A percentile compares a stretch with the other conserved stretches of the same genome.
These are phyloP conservation scores for Drosophila lowei DNA, from an alignment of 1,140 invertebrate species.

Conservation along the genomic window DNA sequence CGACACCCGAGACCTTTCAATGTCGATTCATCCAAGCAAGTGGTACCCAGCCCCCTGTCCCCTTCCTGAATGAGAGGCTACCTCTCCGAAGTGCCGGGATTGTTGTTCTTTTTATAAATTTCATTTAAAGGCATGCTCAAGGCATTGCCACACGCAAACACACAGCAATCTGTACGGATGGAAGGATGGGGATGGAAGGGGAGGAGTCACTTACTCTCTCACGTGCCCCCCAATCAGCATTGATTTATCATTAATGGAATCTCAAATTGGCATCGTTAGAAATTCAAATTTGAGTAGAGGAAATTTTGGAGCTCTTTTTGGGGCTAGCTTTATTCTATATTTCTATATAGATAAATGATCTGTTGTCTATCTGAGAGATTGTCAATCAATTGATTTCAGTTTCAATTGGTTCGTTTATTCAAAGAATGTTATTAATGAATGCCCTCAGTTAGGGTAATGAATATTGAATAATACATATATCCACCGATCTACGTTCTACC, in stretches of 20 bases:
- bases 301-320: constrained; percentile 4
- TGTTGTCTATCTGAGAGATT: constrained; percentile 34
- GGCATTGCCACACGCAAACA: constrained; percentile 25
- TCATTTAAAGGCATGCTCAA: constrained; percentile 51
- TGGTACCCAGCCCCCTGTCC: too few species aligned
- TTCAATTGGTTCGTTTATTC: constrained; percentile 69
- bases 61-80: too few species aligned
- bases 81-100: constrained; percentile 17
- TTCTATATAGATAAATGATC: constrained; percentile 25
- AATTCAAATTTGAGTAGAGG: constrained; percentile 22
- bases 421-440: constrained; percentile 47
- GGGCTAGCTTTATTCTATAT: constrained; percentile 20
- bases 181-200: not conserved
- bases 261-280: constrained; percentile 37
- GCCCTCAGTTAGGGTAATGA: constrained; percentile 1
- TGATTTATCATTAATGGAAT: constrained; percentile 60
- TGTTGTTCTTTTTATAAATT: constrained; percentile 50
- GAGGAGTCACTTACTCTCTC: constrained; percentile 17
- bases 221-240: constrained; percentile 52
- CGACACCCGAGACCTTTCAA: constrained; percentile 34
- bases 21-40: constrained; percentile 12
- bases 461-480: constrained; percentile 1
- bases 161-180: constrained; percentile 2
- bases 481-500: constrained; percentile 1
- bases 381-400: constrained; percentile 62